Percentiles rank a stretch among this genome's conserved stretches.
Evolutionary conservation across 2,113 vertebrate species (phyloP).

Genomic region (Lasiurus cinereus): DNA sequence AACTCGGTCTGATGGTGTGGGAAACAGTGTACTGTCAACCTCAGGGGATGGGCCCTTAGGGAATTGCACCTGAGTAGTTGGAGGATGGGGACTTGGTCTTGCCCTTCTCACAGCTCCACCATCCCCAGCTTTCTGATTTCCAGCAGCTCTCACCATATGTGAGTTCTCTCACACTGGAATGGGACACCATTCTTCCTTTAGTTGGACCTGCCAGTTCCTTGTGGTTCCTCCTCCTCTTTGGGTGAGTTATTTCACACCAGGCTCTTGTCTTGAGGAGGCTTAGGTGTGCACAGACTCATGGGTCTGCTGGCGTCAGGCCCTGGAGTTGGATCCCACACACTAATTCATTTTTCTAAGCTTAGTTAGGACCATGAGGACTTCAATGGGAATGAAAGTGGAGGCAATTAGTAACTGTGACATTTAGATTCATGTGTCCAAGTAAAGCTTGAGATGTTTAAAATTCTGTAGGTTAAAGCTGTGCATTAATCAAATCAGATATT

Average conservation of each 20-base stretch:
- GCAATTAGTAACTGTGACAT: background rate
- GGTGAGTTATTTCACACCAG: background rate
- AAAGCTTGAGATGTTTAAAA: constrained; percentile 59
- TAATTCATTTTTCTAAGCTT: background rate
- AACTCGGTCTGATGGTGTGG: background rate
- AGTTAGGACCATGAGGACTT: background rate
- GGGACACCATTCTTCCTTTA: background rate
- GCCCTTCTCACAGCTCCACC: background rate
- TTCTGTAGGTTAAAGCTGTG: constrained; percentile 13
- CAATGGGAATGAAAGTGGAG: background rate
- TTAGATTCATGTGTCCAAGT: constrained; percentile 35
- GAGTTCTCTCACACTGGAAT: no score
- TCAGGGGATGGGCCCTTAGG: background rate
- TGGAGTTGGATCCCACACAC: background rate
- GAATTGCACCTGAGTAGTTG: background rate
- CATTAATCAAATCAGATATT: background rate
- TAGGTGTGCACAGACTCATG: rapidly evolving
- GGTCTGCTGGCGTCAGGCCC: background rate
- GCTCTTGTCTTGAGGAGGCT: background rate
- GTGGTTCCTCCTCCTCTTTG: background rate
- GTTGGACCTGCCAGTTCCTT: background rate
- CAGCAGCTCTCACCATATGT: rapidly evolving
- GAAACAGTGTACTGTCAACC: background rate
- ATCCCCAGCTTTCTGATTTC: background rate
- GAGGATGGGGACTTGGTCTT: background rate